A percentile compares a stretch with the other conserved stretches of the same genome.
Conservation (phyloP, 1,140 invertebrate species). For the Bathynomus jamesi region DNA sequence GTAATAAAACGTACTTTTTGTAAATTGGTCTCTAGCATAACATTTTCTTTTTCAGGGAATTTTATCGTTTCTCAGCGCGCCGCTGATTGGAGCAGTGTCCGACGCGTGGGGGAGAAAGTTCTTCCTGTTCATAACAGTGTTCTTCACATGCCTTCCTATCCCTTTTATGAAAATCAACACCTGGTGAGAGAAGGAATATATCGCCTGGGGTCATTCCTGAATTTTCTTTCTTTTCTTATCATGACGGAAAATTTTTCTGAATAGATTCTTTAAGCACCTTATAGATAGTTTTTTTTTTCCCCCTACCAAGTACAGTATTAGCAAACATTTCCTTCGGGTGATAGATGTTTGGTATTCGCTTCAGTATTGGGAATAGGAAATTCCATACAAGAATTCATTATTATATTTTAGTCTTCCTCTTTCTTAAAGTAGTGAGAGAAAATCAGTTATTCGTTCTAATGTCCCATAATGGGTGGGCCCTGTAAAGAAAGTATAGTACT, state of each 20-base stretch:
- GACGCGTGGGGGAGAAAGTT: slow-evolving; percentile 98
- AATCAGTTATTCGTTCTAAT: no score
- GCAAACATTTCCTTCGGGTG: neutral
- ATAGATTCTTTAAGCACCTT: neutral
- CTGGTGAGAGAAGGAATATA: slow-evolving; percentile 55
- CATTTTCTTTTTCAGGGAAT: slow-evolving; percentile 64
- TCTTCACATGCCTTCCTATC: slow-evolving; percentile 98
- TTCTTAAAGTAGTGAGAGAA: no score
- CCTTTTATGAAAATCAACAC: slow-evolving; percentile 98
- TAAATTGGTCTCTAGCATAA: no score
- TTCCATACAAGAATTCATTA: no score
- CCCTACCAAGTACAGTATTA: neutral
- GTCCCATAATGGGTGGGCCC: no score
- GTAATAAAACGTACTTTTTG: no score
- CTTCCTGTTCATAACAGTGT: slow-evolving; percentile 95
- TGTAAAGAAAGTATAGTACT: no score
- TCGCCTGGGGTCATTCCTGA: neutral
- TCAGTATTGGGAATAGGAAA: no score
- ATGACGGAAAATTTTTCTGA: neutral
- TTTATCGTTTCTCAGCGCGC: slow-evolving; percentile 92
- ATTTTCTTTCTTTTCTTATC: neutral
- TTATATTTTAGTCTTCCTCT: no score
- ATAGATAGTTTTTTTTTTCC: neutral
- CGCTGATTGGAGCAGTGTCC: slow-evolving; percentile 90
- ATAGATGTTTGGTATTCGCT: no score